Conservation (phyloP, 2,888 invertebrate genomes). For the Cinara cedri region DNA sequence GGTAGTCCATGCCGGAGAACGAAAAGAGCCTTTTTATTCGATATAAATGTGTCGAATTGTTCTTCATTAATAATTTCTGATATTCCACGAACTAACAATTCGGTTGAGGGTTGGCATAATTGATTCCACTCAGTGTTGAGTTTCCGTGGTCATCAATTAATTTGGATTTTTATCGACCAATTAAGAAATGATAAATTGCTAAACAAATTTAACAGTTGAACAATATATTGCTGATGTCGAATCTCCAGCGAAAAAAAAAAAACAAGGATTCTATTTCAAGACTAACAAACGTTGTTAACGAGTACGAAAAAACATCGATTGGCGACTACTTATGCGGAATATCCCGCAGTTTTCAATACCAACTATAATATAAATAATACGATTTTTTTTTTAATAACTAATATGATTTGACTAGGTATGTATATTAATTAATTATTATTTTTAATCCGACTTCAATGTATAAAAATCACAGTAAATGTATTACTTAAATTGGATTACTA, state of each 20-base stretch:
- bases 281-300: background rate
- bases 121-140: background rate
- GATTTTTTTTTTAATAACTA: no score
- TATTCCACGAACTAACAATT: conserved; percentile 14
- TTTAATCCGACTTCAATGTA: no score
- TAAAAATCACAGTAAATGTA: no score
- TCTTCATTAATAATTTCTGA: background rate
- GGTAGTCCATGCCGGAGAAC: no score
- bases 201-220: background rate
- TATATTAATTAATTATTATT: no score
- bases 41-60: conserved; percentile 4
- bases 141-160: background rate
- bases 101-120: background rate
- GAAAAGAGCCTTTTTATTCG: background rate
- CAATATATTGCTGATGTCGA: background rate
- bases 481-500: no score
- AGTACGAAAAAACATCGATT: no score
- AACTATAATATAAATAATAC: background rate
- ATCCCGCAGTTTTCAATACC: background rate
- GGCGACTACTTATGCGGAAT: no score
- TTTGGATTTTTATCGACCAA: background rate
- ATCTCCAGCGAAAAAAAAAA: conserved; percentile 1
- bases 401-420: no score
- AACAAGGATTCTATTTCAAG: background rate
- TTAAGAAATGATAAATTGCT: background rate